phyloP scores from a whole-genome alignment of 2,888 invertebrate species.

The Tetropium fuscum region DNA sequence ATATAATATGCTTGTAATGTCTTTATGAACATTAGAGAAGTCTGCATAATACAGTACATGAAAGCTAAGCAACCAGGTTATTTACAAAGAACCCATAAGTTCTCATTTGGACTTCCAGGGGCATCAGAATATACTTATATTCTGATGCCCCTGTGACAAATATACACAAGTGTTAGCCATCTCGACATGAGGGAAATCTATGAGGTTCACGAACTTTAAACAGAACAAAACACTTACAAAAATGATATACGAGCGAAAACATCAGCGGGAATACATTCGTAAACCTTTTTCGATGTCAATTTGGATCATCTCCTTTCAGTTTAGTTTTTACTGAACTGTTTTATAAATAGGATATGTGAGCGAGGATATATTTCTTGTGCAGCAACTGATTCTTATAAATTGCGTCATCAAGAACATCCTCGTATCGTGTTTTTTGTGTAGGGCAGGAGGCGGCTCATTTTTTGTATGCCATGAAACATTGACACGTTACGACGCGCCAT shows the following conservation, averaged over 20 bases:
- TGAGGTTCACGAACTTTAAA: constrained; percentile 1
- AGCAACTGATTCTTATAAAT: constrained; percentile 10
- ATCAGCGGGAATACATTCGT: not conserved
- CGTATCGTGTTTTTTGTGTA: not conserved
- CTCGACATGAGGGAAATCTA: not conserved
- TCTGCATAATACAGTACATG: too few species aligned
- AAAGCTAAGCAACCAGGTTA: too few species aligned
- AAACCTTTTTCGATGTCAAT: constrained; percentile 5
- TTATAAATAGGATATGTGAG: constrained; percentile 1
- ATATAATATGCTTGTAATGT: too few species aligned
- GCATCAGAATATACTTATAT: too few species aligned
- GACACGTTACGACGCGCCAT: too few species aligned
- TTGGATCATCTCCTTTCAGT: constrained; percentile 1
- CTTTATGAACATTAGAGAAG: too few species aligned
- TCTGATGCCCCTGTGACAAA: too few species aligned
- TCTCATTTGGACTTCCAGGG: too few species aligned
- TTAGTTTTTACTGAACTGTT: not conserved
- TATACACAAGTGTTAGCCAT: too few species aligned
- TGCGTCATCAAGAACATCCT: constrained; percentile 1
- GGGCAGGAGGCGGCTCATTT: not conserved
- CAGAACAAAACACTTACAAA: constrained; percentile 2
- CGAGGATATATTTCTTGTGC: not conserved
- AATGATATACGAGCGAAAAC: not conserved
- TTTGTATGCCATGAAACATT: constrained; percentile 6
- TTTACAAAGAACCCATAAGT: too few species aligned